phyloP scores from a whole-genome alignment of 1,140 invertebrate species.

The Nephila pilipes region DNA sequence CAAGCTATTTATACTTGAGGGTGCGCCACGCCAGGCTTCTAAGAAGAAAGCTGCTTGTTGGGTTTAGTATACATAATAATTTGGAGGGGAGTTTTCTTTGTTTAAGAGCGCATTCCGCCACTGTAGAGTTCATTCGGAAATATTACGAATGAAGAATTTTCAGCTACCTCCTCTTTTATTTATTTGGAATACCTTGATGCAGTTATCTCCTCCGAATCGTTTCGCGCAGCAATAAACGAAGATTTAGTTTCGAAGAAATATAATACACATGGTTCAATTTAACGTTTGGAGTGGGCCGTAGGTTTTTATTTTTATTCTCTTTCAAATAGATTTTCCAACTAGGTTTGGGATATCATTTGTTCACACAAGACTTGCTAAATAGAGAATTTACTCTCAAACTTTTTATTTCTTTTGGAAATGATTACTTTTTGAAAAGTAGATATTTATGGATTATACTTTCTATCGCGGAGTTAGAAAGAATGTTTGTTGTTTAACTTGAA shows the following conservation, averaged over 20 bases:
- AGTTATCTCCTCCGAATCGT: neutral
- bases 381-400: neutral
- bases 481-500: too few species aligned
- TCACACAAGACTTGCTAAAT: neutral
- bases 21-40: neutral
- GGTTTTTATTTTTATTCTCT: neutral
- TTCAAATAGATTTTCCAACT: conserved; percentile 10
- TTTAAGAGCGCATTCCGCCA: conserved; percentile 69
- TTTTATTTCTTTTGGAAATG: neutral
- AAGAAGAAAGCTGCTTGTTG: conserved; percentile 20
- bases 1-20: conserved; percentile 61
- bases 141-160: conserved; percentile 65
- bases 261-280: neutral
- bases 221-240: neutral
- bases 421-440: neutral
- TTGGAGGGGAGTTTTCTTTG: conserved; percentile 76
- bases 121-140: neutral
- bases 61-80: conserved; percentile 74
- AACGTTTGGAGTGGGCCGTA: neutral
- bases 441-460: neutral
- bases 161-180: conserved; percentile 53
- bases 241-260: neutral
- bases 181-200: conserved; percentile 64
- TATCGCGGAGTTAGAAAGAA: too few species aligned
- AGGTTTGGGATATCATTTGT: neutral